phyloP scores from a whole-genome alignment of 1,140 invertebrate species.

The Lerema accius region DNA sequence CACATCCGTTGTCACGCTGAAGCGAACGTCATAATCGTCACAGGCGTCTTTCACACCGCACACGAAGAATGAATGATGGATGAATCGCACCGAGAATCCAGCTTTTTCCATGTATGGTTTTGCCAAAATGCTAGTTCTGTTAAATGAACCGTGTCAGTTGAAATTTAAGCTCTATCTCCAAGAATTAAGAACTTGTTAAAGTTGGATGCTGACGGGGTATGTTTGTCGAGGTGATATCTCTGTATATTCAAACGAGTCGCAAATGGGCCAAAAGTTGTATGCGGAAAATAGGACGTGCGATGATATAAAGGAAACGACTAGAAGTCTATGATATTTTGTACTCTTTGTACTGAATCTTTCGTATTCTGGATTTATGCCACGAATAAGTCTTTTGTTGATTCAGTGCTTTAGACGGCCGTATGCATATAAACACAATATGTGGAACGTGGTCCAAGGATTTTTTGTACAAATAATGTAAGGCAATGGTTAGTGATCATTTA shows the following conservation, averaged over 20 bases:
- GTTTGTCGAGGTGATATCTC: constrained; percentile 54
- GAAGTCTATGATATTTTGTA: constrained; percentile 41
- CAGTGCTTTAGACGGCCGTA: constrained; percentile 3
- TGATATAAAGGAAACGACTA: constrained; percentile 48
- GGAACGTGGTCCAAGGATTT: background rate
- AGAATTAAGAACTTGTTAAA: constrained; percentile 9
- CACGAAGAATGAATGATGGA: constrained; percentile 74
- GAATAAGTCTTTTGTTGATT: constrained; percentile 12
- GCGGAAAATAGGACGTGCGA: constrained; percentile 59
- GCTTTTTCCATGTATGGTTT: constrained; percentile 59
- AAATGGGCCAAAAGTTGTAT: constrained; percentile 74
- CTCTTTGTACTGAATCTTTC: constrained; percentile 34
- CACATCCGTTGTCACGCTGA: constrained; percentile 49
- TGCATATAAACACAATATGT: no score
- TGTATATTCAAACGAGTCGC: constrained; percentile 65
- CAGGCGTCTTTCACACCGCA: constrained; percentile 72
- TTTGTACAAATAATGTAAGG: no score
- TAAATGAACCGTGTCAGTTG: background rate
- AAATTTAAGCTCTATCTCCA: constrained; percentile 42
- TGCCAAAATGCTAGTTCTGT: constrained; percentile 40
- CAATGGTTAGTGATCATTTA: no score
- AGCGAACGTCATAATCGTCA: constrained; percentile 72
- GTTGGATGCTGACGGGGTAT: constrained; percentile 18
- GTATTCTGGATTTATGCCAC: constrained; percentile 29
- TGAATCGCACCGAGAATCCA: constrained; percentile 67